phyloP scores from a whole-genome alignment of 1,140 invertebrate genomes.

The Eumaeus atala region DNA sequence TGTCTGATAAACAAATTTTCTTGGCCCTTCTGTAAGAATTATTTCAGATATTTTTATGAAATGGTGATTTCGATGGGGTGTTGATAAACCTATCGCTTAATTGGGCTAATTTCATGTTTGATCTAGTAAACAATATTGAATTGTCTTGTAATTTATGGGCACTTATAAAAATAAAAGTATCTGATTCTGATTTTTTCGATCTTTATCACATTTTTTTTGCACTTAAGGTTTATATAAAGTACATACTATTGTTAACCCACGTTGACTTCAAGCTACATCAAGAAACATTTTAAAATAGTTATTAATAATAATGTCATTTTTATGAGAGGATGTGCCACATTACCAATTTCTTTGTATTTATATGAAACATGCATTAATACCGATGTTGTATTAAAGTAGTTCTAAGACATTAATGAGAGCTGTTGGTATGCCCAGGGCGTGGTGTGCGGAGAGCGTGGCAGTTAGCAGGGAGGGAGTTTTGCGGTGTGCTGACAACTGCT shows the following conservation, averaged over 20 bases:
- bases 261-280: too few relatives aligned
- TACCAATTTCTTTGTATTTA: too few relatives aligned
- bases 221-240: too few relatives aligned
- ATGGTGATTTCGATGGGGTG: neutral
- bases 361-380: too few relatives aligned
- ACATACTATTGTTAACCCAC: too few relatives aligned
- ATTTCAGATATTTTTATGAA: neutral
- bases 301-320: too few relatives aligned
- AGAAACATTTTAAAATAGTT: too few relatives aligned
- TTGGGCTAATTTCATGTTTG: neutral
- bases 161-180: too few relatives aligned
- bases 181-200: too few relatives aligned
- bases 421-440: slow-evolving; percentile 71
- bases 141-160: slow-evolving; percentile 2
- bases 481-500: slow-evolving; percentile 64
- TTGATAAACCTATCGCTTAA: neutral
- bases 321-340: too few relatives aligned
- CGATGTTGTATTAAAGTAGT: too few relatives aligned
- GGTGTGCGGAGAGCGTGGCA: slow-evolving; percentile 57
- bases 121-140: slow-evolving; percentile 5
- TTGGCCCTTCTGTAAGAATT: neutral
- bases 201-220: too few relatives aligned
- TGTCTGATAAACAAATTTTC: neutral
- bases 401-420: slow-evolving; percentile 44
- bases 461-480: slow-evolving; percentile 59